Evolutionary conservation across 1,140 invertebrate species (phyloP), one percentile per base, ranked within the genome.

Genomic region (Drosophila simulans): DNA sequence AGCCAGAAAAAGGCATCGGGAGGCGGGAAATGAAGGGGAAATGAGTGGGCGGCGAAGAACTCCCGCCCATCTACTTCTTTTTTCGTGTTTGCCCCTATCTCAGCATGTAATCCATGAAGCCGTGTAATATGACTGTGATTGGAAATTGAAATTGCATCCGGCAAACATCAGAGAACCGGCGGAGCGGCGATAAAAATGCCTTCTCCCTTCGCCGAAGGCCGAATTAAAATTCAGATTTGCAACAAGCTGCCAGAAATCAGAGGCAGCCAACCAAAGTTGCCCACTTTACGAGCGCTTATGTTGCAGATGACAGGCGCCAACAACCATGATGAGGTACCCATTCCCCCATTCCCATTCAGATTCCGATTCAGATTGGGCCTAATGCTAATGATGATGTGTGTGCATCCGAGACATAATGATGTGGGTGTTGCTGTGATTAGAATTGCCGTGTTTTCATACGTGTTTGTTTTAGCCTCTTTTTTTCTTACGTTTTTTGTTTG

Each of bases 71-170:
- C 5, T 3, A 2, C 13, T 31, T 17, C 15, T 13, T 20, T 35
- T 15, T 25, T 46, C 5, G 27, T 49, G 34, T 35, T 12, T 34
- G n/a, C 37, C n/a, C 31, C 34, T 31, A 40, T 43, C 54, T 35
- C 60, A 49, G 69, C 62, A 48, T 74, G 69, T 85, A 80, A 75
- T 78, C 82, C 82, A 79, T 79, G 83, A 68, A 83, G 66, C 65
- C 83, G 83, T 86, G 83, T 86, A 86, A 86, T 88, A 86, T 83
- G 83, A 79, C 77, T 88, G 83, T 83, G 83, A 86, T 86, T 86
- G 83, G 76, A 86, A 86, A 79, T 86, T 86, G 83, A 88, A 86
- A 86, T 86, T 86, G 83, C 83, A 86, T 86, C 83, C 83, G 83
- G 83, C 60, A 76, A 83, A 66, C 58, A 78, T 65, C 62, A 65